phyloP scores from a whole-genome alignment of 2,888 invertebrate genomes.

The Crossocerus cetratus region DNA sequence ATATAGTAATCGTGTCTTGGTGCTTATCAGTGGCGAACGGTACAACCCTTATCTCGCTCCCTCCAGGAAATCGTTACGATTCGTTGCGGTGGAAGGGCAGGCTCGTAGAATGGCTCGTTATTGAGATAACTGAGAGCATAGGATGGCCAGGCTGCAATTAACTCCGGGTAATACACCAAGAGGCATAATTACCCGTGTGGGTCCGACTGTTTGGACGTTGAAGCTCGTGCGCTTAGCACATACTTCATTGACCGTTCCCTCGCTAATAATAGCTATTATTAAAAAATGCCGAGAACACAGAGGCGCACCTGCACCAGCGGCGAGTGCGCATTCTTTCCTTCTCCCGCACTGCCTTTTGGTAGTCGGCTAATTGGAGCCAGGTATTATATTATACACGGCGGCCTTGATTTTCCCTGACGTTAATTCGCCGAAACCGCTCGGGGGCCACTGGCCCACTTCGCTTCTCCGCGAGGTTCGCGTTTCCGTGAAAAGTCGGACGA shows the following conservation, averaged over 20 bases:
- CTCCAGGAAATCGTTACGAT: conserved; percentile 48
- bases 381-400: not conserved
- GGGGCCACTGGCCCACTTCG: conserved; percentile 31
- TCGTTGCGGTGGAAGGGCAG: conserved; percentile 1
- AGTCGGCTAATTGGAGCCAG: no score
- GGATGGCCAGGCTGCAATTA: conserved; percentile 33
- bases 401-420: conserved; percentile 44
- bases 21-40: conserved; percentile 36
- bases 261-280: no score
- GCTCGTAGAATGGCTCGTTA: conserved; percentile 29
- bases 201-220: no score
- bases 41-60: conserved; percentile 35
- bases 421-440: conserved; percentile 40
- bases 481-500: no score
- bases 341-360: no score
- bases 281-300: no score
- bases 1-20: conserved; percentile 11
- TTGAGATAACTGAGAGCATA: conserved; percentile 42
- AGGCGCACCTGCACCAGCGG: no score
- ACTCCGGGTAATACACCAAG: not conserved
- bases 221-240: no score
- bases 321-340: no score
- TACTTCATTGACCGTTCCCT: no score
- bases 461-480: not conserved
- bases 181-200: conserved; percentile 22